These are phyloP conservation scores for Chaitophorus viminalis DNA, from an alignment of 2,888 invertebrate species.

Conservation along the genomic window DNA sequence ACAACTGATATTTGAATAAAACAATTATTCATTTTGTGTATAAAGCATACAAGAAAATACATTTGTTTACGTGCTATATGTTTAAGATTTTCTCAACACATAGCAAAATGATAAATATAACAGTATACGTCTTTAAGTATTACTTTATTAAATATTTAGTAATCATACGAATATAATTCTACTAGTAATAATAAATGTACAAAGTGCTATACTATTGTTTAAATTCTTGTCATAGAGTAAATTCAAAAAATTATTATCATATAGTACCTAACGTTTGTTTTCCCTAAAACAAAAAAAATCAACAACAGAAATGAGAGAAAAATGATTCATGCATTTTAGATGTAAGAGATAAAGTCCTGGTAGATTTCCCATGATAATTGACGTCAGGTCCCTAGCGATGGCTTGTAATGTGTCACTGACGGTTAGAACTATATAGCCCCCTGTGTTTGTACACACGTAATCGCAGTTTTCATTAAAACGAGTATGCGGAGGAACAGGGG, in stretches of 20 bases:
- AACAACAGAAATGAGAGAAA: slow-evolving; percentile 25
- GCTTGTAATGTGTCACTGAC: slow-evolving; percentile 52
- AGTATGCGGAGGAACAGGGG: neutral
- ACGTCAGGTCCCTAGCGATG: slow-evolving; percentile 29
- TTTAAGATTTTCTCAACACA: too few species aligned
- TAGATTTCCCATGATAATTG: slow-evolving; percentile 61
- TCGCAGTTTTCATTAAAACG: slow-evolving; percentile 61
- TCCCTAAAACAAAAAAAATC: neutral
- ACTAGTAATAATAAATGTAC: too few species aligned
- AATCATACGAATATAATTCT: too few species aligned
- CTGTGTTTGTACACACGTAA: slow-evolving; percentile 47
- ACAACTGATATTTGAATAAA: too few species aligned
- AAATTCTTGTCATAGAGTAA: neutral
- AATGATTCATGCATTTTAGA: slow-evolving; percentile 59
- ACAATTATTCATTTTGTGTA: too few species aligned
- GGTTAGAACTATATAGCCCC: slow-evolving; percentile 26
- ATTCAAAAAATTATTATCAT: slow-evolving; percentile 2
- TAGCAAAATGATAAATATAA: too few species aligned
- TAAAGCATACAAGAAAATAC: too few species aligned
- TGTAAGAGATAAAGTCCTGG: slow-evolving; percentile 50
- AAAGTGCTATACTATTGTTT: neutral
- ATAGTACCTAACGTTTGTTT: slow-evolving; percentile 26
- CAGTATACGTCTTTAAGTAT: too few species aligned
- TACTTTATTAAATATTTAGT: too few species aligned
- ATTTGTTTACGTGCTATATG: too few species aligned